Evolutionary conservation across 2,797 vertebrate genomes (phyloP), one percentile per base, ranked within the genome.

Genomic region (Ctenopoma multispine): DNA sequence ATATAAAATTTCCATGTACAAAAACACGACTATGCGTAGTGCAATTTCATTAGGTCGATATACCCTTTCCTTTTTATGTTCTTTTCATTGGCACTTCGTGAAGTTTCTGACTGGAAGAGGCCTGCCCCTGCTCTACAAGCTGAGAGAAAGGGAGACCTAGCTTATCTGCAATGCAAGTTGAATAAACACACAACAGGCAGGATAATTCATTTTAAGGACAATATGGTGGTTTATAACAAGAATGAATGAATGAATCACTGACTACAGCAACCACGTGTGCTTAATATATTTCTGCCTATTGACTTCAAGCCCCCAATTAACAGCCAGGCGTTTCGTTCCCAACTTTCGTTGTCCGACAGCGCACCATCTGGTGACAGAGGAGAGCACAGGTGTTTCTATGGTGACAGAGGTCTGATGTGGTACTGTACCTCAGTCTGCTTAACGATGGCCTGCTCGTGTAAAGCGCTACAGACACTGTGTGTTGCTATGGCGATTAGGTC

Each of bases 71-170:
- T 70, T 87, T 82, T 69, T 83, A 56, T 90, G 90, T 92, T 93
- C 86, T 91, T 93, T 90, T 90, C 86, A 92, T 94, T 95, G 95
- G 95, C 95, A 95, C 94, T 94, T 95, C 87, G 93, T 94, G 93
- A 94, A 93, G 79, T 87, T 92, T 92, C 56, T 78, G 86, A 92
- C 83, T 74, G 63, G 77, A 86, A 84, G 70, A 90, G 77, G 72
- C 62, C 78, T 69, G 62, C 59, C 65, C 63, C 69, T 48, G 38
- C 63, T 51, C 62, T 54, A 69, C 41, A 20, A 58, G 65, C 49
- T 20, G 55, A 57, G 46, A 56, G 58, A 62, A 51, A 75, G 36
- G 47, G 48, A 58, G 41, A 24, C 70, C 69, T 78, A 85, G 85
- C 84, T 91, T 86, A 85, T 92, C 71, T 87, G 83, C 81, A 87